Conservation (phyloP, 2,797 vertebrate species). For the Cossypha dichroa region DNA sequence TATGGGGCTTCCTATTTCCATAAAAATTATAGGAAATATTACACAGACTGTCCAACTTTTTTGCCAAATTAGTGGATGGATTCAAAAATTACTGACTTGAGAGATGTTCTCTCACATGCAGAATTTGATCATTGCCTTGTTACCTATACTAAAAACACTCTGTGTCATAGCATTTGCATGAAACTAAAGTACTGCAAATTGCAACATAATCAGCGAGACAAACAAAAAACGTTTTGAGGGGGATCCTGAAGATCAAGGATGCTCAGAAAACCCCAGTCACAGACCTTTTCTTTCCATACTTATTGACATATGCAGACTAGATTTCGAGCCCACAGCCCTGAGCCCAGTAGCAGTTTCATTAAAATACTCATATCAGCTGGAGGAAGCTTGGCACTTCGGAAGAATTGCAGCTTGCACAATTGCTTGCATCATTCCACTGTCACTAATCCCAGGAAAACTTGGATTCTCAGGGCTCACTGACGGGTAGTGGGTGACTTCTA, state of each 20-base stretch:
- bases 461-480: not conserved
- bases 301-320: not conserved
- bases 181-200: not conserved
- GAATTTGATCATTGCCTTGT: not conserved
- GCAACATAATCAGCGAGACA: not conserved
- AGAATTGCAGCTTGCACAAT: not conserved
- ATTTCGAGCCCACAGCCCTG: rapidly evolving
- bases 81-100: not conserved
- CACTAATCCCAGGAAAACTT: not conserved
- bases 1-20: not conserved
- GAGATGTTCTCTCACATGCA: not conserved
- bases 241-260: not conserved
- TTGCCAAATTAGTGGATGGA: not conserved
- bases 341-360: not conserved
- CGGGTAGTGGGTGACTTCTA: not conserved
- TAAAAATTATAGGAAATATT: not conserved
- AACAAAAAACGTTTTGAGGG: not conserved
- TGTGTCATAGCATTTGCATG: not conserved
- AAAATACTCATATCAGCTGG: not conserved
- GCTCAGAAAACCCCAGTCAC: not conserved
- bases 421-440: not conserved
- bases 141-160: not conserved
- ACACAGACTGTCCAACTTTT: not conserved
- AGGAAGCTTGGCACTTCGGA: not conserved
- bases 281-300: not conserved